Percentiles rank a stretch among this genome's conserved stretches.
These are phyloP conservation scores for Oreochromis mossambicus DNA, from an alignment of 2,797 vertebrate species.

Conservation along the genomic window DNA sequence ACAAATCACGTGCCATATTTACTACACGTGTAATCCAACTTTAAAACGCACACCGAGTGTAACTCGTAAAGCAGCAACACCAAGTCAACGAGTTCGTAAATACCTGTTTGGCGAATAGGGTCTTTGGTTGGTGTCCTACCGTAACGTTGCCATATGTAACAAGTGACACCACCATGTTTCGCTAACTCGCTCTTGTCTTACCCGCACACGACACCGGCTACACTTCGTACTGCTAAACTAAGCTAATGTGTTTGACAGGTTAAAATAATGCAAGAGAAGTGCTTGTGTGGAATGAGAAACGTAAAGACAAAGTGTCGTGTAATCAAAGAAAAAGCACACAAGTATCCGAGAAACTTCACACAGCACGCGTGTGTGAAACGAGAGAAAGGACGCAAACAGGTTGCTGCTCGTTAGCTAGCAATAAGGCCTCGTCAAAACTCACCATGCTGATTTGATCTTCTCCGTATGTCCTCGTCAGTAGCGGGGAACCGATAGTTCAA, in stretches of 20 bases:
- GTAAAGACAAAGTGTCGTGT: not conserved
- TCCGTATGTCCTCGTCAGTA: not conserved
- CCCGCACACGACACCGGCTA: conserved; percentile 10
- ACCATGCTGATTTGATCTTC: conserved; percentile 69
- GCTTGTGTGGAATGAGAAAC: not conserved
- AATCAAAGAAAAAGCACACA: not conserved
- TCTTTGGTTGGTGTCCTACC: not conserved
- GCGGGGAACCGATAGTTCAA: not conserved
- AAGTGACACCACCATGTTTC: not conserved
- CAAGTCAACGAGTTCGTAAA: accelerated
- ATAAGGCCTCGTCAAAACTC: conserved; percentile 57
- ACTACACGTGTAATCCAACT: not conserved
- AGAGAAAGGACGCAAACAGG: conserved; percentile 53
- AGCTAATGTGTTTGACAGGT: not conserved
- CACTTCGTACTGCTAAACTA: not conserved
- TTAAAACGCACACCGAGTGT: not conserved
- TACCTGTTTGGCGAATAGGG: not conserved
- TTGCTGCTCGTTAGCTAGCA: conserved; percentile 50
- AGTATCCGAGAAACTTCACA: not conserved
- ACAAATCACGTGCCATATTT: conserved; percentile 27
- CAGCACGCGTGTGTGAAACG: not conserved
- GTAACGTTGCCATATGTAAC: not conserved
- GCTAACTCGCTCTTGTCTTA: conserved; percentile 46
- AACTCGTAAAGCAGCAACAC: accelerated
- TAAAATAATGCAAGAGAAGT: not conserved